Evolutionary conservation across 2,888 invertebrate species (phyloP), one percentile per base, ranked within the genome.

Genomic region (Mechanitis messenoides): DNA sequence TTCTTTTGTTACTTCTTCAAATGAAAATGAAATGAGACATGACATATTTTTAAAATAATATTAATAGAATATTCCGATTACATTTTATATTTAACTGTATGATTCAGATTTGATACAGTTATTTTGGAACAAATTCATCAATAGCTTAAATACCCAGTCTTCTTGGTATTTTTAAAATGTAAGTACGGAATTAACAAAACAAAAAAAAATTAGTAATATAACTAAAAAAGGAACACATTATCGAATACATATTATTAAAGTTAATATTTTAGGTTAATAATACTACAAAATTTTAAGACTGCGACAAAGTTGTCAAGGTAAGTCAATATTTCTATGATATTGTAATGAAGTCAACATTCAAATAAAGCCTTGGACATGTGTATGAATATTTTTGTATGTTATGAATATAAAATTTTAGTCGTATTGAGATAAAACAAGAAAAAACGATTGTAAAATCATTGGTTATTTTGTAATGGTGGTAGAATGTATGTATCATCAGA

Each of bases 401-500:
- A 50, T 50, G 50, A 50, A 31, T 50, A 31, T 31, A 31, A 9
- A 31, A 50, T 50, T 50, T 50, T 50, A 50, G 50, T 50, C 31
- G 31, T 31, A 2, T 50, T 28, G 50, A 50, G 50, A 2, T 50
- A 7, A 50, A 50, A 50, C 50, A 11, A 50, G 50, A 50, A 50
- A 35, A n/a, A 31, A 31, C 9, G 3, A 50, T 50, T 50, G 4
- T 50, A 50, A 50, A 6, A 50, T 20, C n/a, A 31, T 50, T 50
- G 11, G 50, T 50, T 50, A 50, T 31, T 31, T 50, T 42, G 3
- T 42, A 50, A 50, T 50, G 31, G 50, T 31, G 50, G 58, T 56
- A 56, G 59, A 58, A 58, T 60, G 56, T 59, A 63, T 66, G 61
- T 58, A 67, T 67, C 70, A 74, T 72, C 68, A 66, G 61, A 68